These are phyloP conservation scores for Neelides sp. DNA, from an alignment of 1,140 invertebrate genomes.

Conservation along the genomic window DNA sequence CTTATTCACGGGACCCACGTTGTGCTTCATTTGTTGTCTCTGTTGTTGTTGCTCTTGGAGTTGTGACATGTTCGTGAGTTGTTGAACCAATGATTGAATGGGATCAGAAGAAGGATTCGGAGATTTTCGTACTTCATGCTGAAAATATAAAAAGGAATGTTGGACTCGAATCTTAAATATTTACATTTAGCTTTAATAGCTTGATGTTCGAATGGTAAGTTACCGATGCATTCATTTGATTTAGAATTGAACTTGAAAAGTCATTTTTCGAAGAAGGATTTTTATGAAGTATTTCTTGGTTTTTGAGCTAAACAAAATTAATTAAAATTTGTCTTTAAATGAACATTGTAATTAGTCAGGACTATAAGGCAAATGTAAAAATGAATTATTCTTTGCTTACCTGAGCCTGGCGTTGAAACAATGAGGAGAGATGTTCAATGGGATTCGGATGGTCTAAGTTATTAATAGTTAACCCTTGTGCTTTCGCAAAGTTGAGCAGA, in stretches of 20 bases:
- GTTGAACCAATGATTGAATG: conserved; percentile 30
- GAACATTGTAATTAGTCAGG: no score
- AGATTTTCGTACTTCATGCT: conserved; percentile 13
- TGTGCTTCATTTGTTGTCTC: not conserved
- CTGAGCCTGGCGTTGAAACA: conserved; percentile 23
- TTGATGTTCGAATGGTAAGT: no score
- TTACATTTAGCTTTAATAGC: not conserved
- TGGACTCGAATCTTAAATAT: not conserved
- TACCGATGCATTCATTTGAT: no score
- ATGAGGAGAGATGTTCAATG: conserved; percentile 24
- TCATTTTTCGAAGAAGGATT: no score
- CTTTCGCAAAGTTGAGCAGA: conserved; percentile 26
- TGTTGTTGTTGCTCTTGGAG: conserved; percentile 7
- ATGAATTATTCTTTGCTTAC: no score
- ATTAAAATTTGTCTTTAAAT: no score
- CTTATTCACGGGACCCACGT: conserved; percentile 11
- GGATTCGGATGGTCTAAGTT: conserved; percentile 11
- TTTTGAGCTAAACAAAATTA: no score
- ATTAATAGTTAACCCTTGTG: conserved; percentile 14
- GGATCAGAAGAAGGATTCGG: conserved; percentile 22
- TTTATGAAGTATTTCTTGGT: no score
- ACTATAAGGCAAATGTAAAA: no score
- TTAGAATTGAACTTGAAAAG: no score
- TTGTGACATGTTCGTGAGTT: conserved; percentile 25
- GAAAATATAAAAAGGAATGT: not conserved